Conservation (phyloP, 2,113 vertebrate species). For the Campylorhamphus procurvoides region DNA sequence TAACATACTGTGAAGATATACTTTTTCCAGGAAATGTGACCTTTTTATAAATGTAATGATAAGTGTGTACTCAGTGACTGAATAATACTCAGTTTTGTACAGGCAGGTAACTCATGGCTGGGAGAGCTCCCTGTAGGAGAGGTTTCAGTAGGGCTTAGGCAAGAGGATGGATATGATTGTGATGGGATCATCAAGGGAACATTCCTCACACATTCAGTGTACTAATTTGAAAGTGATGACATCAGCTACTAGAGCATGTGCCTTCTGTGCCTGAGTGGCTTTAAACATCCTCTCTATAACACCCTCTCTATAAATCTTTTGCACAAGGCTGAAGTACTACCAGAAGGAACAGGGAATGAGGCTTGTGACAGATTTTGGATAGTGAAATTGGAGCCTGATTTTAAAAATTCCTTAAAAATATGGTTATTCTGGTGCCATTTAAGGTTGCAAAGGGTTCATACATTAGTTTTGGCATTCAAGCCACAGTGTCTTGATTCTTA, state of each 20-base stretch:
- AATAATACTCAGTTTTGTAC: background rate
- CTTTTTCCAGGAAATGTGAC: background rate
- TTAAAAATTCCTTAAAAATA: background rate
- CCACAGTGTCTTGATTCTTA: background rate
- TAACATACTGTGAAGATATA: background rate
- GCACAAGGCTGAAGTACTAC: background rate
- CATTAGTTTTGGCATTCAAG: background rate
- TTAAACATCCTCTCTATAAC: background rate
- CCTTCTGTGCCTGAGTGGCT: background rate
- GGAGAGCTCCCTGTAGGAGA: background rate
- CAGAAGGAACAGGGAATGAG: background rate
- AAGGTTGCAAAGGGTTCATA: background rate
- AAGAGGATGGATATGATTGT: background rate
- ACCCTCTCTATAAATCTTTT: background rate
- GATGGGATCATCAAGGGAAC: no score
- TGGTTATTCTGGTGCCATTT: background rate
- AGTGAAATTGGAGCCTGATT: background rate
- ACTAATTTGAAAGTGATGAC: background rate
- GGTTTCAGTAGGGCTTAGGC: no score
- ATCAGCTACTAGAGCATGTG: background rate
- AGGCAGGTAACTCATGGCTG: rapidly evolving
- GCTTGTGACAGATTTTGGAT: background rate
- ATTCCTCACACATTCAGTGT: background rate
- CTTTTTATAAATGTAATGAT: background rate
- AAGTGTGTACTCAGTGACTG: background rate